These are phyloP conservation scores for Zaprionus kolodkinae DNA, from an alignment of 1,140 invertebrate species.

Conservation along the genomic window DNA sequence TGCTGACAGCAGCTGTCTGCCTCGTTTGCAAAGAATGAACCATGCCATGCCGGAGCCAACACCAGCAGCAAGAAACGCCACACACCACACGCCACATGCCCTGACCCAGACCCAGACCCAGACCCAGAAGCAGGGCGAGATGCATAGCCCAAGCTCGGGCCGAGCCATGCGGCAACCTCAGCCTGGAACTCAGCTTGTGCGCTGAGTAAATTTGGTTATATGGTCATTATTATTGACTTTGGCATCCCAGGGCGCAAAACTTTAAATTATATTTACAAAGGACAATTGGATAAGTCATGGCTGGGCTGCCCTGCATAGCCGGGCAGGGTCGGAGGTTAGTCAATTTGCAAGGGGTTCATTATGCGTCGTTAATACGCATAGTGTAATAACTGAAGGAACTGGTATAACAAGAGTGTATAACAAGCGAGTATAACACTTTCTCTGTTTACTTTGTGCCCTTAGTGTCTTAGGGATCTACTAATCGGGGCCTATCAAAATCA, in stretches of 20 bases:
- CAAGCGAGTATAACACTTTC: neutral
- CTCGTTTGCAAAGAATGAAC: constrained; percentile 50
- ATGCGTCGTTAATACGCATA: constrained; percentile 19
- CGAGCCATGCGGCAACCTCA: constrained; percentile 20
- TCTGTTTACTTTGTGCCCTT: neutral
- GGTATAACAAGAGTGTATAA: neutral
- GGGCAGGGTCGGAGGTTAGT: constrained; percentile 7
- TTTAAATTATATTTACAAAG: constrained; percentile 78
- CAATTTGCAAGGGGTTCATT: constrained; percentile 28
- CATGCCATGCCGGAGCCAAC: constrained; percentile 10
- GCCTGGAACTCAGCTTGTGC: constrained; percentile 50
- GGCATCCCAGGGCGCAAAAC: constrained; percentile 62
- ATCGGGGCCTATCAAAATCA: neutral
- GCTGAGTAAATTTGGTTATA: constrained; percentile 75
- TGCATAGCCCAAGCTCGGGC: neutral
- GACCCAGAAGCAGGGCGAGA: neutral
- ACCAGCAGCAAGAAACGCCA: neutral
- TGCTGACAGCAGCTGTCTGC: constrained; percentile 63
- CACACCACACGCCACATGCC: constrained; percentile 2
- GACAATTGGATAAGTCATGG: constrained; percentile 72
- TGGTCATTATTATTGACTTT: constrained; percentile 81
- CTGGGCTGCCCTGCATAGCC: neutral
- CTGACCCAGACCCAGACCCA: neutral
- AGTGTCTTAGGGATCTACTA: neutral
- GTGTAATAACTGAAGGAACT: constrained; percentile 18